Percentiles rank a stretch among this genome's conserved stretches.
phyloP scores from a whole-genome alignment of 2,113 vertebrate genomes.

The Uropsilus gracilis region DNA sequence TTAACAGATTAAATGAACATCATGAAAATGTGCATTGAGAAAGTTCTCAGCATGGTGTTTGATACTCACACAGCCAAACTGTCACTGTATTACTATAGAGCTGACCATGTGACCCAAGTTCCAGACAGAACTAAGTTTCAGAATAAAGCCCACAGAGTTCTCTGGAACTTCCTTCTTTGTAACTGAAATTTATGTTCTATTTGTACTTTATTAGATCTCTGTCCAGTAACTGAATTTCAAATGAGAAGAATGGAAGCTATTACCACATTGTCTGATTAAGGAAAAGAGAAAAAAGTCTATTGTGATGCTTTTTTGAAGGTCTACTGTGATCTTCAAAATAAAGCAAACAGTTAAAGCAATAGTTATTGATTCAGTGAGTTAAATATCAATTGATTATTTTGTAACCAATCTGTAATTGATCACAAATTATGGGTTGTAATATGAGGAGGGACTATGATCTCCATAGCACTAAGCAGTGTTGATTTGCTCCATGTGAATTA shows the following conservation, averaged over 20 bases:
- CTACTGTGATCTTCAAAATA: conserved; percentile 48
- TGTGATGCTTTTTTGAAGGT: neutral
- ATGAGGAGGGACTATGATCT: conserved; percentile 51
- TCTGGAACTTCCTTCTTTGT: neutral
- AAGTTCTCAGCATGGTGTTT: neutral
- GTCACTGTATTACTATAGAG: neutral
- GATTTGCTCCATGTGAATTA: neutral
- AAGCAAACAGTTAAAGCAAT: neutral
- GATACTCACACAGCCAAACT: neutral
- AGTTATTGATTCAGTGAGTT: conserved; percentile 34
- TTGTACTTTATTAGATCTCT: neutral
- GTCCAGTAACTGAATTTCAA: neutral
- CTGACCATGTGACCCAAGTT: neutral
- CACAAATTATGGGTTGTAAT: conserved; percentile 8
- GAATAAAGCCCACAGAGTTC: neutral
- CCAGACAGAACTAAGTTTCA: neutral
- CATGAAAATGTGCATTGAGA: neutral
- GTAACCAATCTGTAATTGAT: conserved; percentile 61
- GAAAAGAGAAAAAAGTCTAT: neutral
- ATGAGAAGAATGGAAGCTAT: neutral
- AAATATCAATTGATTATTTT: conserved; percentile 62
- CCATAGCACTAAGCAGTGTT: neutral
- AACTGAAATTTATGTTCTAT: neutral
- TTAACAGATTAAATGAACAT: neutral
- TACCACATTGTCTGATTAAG: neutral